Conservation (phyloP, 2,113 vertebrate genomes). For the Pangasianodon hypophthalmus region DNA sequence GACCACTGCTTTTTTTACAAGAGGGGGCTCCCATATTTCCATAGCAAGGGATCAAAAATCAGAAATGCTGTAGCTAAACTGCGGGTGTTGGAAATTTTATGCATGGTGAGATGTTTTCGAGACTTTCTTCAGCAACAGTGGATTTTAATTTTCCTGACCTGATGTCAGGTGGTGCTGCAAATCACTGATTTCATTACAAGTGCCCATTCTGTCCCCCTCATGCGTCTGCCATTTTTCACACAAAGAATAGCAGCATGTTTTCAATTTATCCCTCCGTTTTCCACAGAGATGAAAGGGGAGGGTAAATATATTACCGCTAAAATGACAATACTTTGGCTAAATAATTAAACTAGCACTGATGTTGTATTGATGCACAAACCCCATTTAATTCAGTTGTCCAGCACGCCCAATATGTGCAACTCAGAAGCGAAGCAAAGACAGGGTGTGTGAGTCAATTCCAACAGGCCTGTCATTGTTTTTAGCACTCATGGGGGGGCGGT, state of each 20-base stretch:
- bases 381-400: not conserved
- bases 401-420: not conserved
- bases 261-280: constrained; percentile 19
- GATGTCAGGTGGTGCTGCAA: constrained; percentile 45
- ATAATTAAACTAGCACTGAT: constrained; percentile 6
- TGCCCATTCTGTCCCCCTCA: constrained; percentile 35
- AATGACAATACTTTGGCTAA: constrained; percentile 37
- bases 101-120: constrained; percentile 42
- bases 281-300: constrained; percentile 18
- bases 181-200: constrained; percentile 55
- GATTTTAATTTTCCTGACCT: constrained; percentile 56
- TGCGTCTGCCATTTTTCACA: constrained; percentile 5
- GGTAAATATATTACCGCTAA: constrained; percentile 15
- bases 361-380: not conserved
- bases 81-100: constrained; percentile 2
- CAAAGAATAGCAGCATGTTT: constrained; percentile 27
- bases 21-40: not conserved
- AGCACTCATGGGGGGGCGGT: not conserved
- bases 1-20: not conserved
- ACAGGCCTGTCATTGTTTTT: constrained; percentile 18
- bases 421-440: too few species aligned
- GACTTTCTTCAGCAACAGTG: not conserved
- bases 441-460: constrained; percentile 19
- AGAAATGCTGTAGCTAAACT: not conserved
- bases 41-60: not conserved